phyloP scores from a whole-genome alignment of 30 jellyfish, hydroid and myxozoan genomes.

The Hydra vulgaris region DNA sequence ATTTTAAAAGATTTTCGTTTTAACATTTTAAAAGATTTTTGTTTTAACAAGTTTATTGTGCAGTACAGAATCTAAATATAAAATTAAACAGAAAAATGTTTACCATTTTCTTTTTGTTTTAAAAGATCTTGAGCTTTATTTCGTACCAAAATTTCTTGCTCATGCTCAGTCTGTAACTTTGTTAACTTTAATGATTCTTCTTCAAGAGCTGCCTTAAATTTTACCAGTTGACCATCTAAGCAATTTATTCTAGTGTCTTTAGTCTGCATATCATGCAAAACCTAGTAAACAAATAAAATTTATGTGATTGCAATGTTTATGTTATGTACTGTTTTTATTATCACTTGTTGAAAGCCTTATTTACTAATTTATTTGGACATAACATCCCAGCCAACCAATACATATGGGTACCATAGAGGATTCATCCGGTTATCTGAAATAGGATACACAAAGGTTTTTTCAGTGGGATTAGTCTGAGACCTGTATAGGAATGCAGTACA shows the following conservation, averaged over 20 bases:
- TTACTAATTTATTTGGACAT: no score
- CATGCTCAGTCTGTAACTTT: constrained; percentile 1
- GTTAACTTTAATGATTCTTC: neutral
- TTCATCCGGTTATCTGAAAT: no score
- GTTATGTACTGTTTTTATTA: no score
- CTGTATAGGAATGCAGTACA: no score
- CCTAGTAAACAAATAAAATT: constrained; percentile 4
- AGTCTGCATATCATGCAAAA: constrained; percentile 56
- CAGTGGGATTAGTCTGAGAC: no score
- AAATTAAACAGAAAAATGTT: neutral
- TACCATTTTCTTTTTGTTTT: constrained; percentile 28
- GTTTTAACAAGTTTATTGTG: no score
- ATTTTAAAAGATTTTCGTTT: no score
- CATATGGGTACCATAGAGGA: no score
- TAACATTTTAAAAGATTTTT: no score
- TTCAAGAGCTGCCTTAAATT: constrained; percentile 6
- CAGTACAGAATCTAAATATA: neutral
- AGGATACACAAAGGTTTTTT: no score
- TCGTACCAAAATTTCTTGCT: neutral
- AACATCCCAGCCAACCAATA: no score
- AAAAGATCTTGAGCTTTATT: constrained; percentile 12
- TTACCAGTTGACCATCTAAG: constrained; percentile 47
- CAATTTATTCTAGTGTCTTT: constrained; percentile 55
- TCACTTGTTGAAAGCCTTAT: no score
- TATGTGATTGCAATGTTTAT: neutral